A percentile compares a stretch with the other conserved stretches of the same genome.
Conservation (phyloP, 1,140 invertebrate genomes). For the Glossosoma conforme region DNA sequence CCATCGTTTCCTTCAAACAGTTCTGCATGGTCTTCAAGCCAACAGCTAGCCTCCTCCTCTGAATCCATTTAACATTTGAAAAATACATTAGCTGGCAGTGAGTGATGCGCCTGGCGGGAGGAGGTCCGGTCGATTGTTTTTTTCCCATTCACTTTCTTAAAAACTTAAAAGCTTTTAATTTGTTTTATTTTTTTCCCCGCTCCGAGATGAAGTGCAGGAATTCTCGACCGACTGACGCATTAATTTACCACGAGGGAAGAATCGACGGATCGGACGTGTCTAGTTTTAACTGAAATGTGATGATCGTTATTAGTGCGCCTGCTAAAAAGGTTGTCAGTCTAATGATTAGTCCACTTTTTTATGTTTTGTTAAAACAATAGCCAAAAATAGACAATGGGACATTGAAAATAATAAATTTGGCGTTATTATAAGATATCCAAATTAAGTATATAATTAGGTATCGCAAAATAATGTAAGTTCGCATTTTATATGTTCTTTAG, state of each 20-base stretch:
- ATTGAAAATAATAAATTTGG: too few relatives aligned
- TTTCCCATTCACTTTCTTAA: constrained; percentile 27
- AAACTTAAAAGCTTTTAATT: constrained; percentile 31
- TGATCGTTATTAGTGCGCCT: constrained; percentile 14
- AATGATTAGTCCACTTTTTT: too few relatives aligned
- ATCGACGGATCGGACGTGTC: constrained; percentile 18
- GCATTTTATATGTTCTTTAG: too few relatives aligned
- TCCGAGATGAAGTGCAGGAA: constrained; percentile 23
- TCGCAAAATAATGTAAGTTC: too few relatives aligned
- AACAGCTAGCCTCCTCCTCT: too few relatives aligned
- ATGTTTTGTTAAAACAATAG: too few relatives aligned
- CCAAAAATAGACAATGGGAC: too few relatives aligned
- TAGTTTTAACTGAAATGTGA: constrained; percentile 24
- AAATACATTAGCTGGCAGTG: constrained; percentile 31
- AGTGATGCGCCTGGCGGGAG: constrained; percentile 23
- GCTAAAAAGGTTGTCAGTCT: constrained; percentile 28
- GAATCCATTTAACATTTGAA: constrained; percentile 27
- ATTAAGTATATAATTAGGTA: too few relatives aligned
- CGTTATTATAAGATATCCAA: too few relatives aligned
- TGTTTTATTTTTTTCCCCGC: constrained; percentile 21
- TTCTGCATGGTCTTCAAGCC: too few relatives aligned
- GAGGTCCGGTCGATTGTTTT: constrained; percentile 24
- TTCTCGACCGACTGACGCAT: constrained; percentile 25
- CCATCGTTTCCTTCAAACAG: too few relatives aligned
- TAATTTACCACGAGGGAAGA: constrained; percentile 15